Conservation (phyloP, 2,797 vertebrate genomes). For the Esox masquinongy region DNA sequence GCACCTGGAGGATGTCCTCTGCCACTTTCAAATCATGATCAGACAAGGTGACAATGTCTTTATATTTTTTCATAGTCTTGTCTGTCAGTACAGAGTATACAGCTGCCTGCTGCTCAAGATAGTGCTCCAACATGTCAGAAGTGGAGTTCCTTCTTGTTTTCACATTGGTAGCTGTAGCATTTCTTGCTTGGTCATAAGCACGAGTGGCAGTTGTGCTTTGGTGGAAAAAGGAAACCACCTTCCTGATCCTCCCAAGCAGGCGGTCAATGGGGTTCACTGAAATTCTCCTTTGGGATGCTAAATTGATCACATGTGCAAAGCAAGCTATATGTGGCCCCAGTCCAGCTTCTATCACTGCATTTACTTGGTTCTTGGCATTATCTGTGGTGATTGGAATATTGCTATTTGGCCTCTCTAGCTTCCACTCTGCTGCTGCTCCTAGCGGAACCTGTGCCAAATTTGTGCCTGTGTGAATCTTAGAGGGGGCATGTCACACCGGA, state of each 20-base stretch:
- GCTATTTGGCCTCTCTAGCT: conserved; percentile 22
- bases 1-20: conserved; percentile 33
- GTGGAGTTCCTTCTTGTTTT: conserved; percentile 37
- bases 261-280: conserved; percentile 27
- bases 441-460: conserved; percentile 26
- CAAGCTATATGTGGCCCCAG: conserved; percentile 23
- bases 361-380: conserved; percentile 31
- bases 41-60: conserved; percentile 24
- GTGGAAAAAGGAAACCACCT: conserved; percentile 33
- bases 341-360: conserved; percentile 27
- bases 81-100: conserved; percentile 33
- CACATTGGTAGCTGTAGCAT: conserved; percentile 37
- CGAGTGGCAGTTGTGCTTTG: conserved; percentile 32
- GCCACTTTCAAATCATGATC: conserved; percentile 28
- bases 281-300: conserved; percentile 28
- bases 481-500: conserved; percentile 10
- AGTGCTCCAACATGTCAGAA: conserved; percentile 26
- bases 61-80: conserved; percentile 17
- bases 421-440: conserved; percentile 31
- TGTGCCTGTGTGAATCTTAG: conserved; percentile 17
- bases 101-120: conserved; percentile 1
- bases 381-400: conserved; percentile 29
- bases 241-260: conserved; percentile 33
- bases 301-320: conserved; percentile 39
- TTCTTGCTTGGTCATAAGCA: conserved; percentile 40